Percentiles rank a stretch among this genome's conserved stretches.
phyloP scores from a whole-genome alignment of 2,113 vertebrate species.

The Acanthochromis polyacanthus region DNA sequence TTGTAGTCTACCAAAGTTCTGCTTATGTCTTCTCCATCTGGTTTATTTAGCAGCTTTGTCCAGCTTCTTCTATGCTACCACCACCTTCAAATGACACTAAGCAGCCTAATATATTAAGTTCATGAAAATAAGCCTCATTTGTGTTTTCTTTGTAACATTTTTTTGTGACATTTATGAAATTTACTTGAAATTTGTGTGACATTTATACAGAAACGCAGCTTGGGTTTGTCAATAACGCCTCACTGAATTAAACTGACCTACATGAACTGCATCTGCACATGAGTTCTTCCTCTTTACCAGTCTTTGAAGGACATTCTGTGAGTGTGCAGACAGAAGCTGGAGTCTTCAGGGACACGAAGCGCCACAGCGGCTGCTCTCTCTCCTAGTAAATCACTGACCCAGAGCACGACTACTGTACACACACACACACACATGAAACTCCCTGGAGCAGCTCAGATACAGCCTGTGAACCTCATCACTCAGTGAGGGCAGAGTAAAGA shows the following conservation, averaged over 20 bases:
- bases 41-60: no score
- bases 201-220: no score
- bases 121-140: no score
- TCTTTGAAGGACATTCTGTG: conserved; percentile 44
- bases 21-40: no score
- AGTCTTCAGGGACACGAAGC: conserved; percentile 59
- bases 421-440: conserved; percentile 52
- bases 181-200: no score
- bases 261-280: conserved; percentile 27
- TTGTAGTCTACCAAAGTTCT: no score
- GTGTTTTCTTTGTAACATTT: no score
- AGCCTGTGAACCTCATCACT: conserved; percentile 78
- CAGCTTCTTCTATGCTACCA: no score
- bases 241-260: conserved; percentile 5
- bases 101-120: no score
- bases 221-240: not conserved
- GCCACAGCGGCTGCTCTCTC: conserved; percentile 50
- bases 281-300: conserved; percentile 18
- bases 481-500: conserved; percentile 52
- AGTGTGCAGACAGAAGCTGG: conserved; percentile 45
- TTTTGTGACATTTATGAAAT: no score
- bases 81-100: no score
- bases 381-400: conserved; percentile 71
- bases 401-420: conserved; percentile 71
- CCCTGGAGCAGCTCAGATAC: conserved; percentile 54